phyloP scores from a whole-genome alignment of 1,140 invertebrate genomes.

The Zeugodacus cucurbitae region DNA sequence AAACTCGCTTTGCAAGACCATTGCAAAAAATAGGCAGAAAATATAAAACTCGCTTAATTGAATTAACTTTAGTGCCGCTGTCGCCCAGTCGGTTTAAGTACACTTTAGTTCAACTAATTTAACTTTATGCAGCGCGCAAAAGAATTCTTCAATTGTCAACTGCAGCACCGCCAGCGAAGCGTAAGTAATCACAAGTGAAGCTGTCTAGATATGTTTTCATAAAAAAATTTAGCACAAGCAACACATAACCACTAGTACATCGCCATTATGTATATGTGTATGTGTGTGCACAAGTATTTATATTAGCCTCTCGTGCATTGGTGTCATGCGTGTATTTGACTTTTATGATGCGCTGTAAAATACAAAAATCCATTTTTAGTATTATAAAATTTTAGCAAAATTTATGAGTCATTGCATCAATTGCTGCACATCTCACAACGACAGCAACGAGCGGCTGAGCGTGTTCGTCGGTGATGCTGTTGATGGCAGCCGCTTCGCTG shows the following conservation, averaged over 20 bases:
- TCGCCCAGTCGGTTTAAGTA: neutral
- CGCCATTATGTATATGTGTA: neutral
- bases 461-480: neutral
- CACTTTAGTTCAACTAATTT: conserved; percentile 14
- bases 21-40: neutral
- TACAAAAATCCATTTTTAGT: conserved; percentile 31
- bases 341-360: conserved; percentile 37
- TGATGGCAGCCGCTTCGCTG: neutral
- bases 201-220: neutral
- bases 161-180: neutral
- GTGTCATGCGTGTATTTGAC: conserved; percentile 34
- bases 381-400: conserved; percentile 37
- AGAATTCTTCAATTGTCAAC: neutral
- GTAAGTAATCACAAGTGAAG: neutral
- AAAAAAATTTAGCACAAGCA: too few relatives aligned
- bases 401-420: conserved; percentile 37
- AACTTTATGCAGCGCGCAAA: neutral
- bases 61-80: neutral
- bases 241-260: neutral
- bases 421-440: conserved; percentile 15
- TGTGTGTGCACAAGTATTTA: neutral
- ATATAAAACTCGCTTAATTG: neutral
- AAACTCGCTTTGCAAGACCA: neutral
- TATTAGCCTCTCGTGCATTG: conserved; percentile 21
- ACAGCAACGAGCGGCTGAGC: neutral